These are phyloP conservation scores for Clepsis dumicolana DNA, from an alignment of 2,888 invertebrate genomes.

Conservation along the genomic window DNA sequence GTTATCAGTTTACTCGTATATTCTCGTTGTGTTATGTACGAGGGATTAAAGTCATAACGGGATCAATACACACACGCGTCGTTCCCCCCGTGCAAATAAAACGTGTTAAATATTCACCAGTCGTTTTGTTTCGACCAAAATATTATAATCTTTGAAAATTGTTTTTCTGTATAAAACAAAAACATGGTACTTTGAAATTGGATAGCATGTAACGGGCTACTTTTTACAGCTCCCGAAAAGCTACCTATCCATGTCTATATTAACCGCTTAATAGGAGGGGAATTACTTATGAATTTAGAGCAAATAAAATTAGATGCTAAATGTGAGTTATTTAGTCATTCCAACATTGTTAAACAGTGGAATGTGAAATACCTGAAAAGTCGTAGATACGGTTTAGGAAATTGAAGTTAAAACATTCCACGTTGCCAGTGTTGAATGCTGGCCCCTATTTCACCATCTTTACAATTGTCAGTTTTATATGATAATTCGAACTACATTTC, in stretches of 20 bases:
- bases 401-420: background rate
- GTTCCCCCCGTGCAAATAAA: constrained; percentile 40
- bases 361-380: background rate
- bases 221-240: background rate
- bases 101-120: constrained; percentile 43
- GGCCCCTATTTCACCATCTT: no score
- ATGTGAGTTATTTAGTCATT: background rate
- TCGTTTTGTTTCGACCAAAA: constrained; percentile 37
- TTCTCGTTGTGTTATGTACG: constrained; percentile 25
- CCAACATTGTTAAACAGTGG: background rate
- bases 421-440: background rate
- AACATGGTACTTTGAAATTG: constrained; percentile 25
- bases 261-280: background rate
- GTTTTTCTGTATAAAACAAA: constrained; percentile 22
- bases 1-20: constrained; percentile 6
- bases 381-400: background rate
- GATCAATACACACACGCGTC: constrained; percentile 27
- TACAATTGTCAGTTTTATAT: no score
- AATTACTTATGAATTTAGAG: background rate
- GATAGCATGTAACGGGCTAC: constrained; percentile 7
- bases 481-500: no score
- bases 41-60: constrained; percentile 36
- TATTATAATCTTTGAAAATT: constrained; percentile 36
- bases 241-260: background rate
- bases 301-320: background rate